Conservation (phyloP, 1,140 invertebrate genomes). For the Formica selysi region DNA sequence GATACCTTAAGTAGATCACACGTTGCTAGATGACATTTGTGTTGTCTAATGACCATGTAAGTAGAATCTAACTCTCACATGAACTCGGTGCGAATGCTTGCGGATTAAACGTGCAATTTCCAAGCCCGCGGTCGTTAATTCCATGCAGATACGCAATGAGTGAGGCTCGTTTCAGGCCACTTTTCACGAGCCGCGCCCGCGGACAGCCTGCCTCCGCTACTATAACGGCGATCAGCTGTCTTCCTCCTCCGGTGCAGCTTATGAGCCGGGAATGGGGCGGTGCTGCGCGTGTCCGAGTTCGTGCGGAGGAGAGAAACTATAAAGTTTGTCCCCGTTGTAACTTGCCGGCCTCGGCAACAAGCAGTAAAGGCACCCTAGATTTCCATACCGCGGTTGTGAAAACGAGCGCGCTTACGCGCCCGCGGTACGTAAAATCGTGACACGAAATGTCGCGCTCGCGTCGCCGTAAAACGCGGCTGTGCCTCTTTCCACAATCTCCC, state of each 20-base stretch:
- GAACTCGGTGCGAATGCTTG: neutral
- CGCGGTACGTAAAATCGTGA: conserved; percentile 79
- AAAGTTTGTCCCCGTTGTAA: conserved; percentile 81
- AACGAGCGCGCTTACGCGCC: conserved; percentile 73
- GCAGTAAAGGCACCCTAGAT: conserved; percentile 78
- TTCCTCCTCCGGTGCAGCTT: conserved; percentile 55
- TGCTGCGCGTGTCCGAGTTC: conserved; percentile 11
- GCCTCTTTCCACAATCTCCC: conserved; percentile 19
- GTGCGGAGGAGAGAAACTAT: conserved; percentile 74
- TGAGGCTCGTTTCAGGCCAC: conserved; percentile 72
- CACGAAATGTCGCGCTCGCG: conserved; percentile 51
- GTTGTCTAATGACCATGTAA: neutral
- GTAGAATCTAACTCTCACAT: conserved; percentile 21
- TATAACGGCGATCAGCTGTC: conserved; percentile 69
- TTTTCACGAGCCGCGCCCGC: conserved; percentile 68
- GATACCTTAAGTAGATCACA: neutral
- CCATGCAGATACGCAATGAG: conserved; percentile 42
- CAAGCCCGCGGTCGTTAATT: conserved; percentile 66
- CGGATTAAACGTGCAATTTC: conserved; percentile 49
- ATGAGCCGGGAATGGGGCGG: conserved; percentile 68
- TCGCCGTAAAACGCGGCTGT: conserved; percentile 54
- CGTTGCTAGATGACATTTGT: neutral
- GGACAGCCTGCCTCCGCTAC: conserved; percentile 27
- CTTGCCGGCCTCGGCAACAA: conserved; percentile 74
- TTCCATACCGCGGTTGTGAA: conserved; percentile 79